phyloP scores from a whole-genome alignment of 2,113 vertebrate species.

The Campylomormyrus tamandua region DNA sequence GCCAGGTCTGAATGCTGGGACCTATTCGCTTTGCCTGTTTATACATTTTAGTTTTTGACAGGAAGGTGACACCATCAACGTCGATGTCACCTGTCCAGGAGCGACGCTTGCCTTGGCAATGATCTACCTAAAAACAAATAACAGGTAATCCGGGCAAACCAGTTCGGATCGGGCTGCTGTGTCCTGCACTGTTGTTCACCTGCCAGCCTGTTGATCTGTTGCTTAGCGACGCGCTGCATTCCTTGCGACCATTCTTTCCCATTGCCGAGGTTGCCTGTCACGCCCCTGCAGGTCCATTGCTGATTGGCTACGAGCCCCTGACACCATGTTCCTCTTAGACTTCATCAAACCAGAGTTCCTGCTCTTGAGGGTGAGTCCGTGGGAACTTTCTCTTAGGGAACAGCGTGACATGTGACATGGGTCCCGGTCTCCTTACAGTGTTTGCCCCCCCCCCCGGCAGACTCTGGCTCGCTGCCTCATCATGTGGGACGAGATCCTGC shows the following conservation, averaged over 20 bases:
- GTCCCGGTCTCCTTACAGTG: not conserved
- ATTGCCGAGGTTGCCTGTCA: constrained; percentile 38
- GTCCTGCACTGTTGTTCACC: not conserved
- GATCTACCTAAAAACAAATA: constrained; percentile 99
- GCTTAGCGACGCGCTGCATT: not conserved
- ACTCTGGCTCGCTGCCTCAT: constrained; percentile 91
- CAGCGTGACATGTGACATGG: not conserved
- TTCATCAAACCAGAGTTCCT: constrained; percentile 97
- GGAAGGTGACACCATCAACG: constrained; percentile 97
- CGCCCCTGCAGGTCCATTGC: constrained; percentile 76
- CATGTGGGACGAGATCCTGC: constrained; percentile 95
- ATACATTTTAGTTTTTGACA: constrained; percentile 42
- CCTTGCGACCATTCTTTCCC: constrained; percentile 13
- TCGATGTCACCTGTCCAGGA: constrained; percentile 93
- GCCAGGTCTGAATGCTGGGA: not conserved
- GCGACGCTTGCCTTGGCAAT: constrained; percentile 92
- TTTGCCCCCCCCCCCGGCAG: constrained; percentile 46
- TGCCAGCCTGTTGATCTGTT: not conserved
- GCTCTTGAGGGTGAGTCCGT: constrained; percentile 76
- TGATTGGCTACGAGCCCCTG: constrained; percentile 92
- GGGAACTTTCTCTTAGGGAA: not conserved
- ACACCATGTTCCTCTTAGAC: constrained; percentile 95
- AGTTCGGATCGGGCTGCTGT: not conserved
- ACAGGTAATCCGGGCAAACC: constrained; percentile 67
- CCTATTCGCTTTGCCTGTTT: not conserved